Evolutionary conservation across 2,888 invertebrate species (phyloP), one percentile per base, ranked within the genome.

Genomic region (Nymphalis c-album): DNA sequence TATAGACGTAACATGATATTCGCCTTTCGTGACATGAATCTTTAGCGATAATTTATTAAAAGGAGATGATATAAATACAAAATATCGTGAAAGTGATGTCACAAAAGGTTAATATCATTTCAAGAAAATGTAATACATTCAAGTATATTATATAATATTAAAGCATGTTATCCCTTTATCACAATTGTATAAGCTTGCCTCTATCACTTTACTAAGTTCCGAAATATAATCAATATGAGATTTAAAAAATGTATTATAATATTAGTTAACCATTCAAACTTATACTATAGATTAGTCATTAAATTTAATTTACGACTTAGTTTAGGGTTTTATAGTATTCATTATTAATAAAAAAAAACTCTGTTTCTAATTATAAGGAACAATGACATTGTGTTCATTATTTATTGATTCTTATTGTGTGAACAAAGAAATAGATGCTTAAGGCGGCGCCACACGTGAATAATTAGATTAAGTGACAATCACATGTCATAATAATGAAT

Each of bases 371-470:
- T 78, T 73, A 74, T 78, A 82, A 80, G 79, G 81, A 78, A 77
- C 73, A 80, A 76, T 80, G 74, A 69, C 73, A 76, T 76, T 78
- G 83, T 84, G 85, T 85, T 84, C 83, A 80, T 86, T 85, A 87
- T 83, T 87, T 89, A 90, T 87, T 85, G 78, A 74, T 82, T 76
- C 77, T 76, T 80, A 79, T 82, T 83, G 76, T 82, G 73, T 78
- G 74, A 72, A 74, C 76, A 78, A 76, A 77, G 74, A 73, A 69
- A 78, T 76, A 81, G 80, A 79, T 76, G 77, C 81, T 71, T 67
- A 58, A 65, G 18, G 60, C 51, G 78, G 76, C 78, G 77, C 75
- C 78, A 74, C 78, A 77, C 31, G 18, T 48, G n/a, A n/a, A n/a
- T n/a, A 53, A 64, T 61, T 61, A 45, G 22, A 63, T 45, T 7